Evolutionary conservation across 1,140 invertebrate genomes (phyloP).

Genomic region (Heterodera carotae): DNA sequence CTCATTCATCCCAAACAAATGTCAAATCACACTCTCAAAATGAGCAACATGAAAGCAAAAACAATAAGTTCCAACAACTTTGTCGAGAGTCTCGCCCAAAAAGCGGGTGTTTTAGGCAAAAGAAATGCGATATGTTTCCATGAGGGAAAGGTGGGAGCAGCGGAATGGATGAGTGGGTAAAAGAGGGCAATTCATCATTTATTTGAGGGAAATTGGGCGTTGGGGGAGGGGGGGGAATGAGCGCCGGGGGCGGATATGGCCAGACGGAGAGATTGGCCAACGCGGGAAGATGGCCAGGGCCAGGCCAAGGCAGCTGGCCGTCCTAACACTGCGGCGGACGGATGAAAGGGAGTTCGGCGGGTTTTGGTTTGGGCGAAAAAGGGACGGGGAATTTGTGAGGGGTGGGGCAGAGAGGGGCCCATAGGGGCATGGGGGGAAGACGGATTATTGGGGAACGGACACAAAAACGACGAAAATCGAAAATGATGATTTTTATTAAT

Average conservation of each 20-base stretch:
- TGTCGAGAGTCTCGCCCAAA: not conserved
- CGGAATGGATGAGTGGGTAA: not conserved
- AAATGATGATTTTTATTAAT: no score
- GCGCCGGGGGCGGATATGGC: not conserved
- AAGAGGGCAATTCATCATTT: constrained; percentile 1
- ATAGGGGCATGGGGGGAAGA: no score
- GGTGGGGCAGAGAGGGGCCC: no score
- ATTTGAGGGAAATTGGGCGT: not conserved
- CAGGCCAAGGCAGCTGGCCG: not conserved
- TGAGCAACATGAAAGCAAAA: not conserved
- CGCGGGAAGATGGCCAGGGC: no score
- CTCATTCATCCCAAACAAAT: no score
- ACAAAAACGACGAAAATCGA: not conserved
- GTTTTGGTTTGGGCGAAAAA: constrained; percentile 9
- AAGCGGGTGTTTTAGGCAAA: not conserved
- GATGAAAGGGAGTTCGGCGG: constrained; percentile 7
- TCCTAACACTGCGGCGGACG: not conserved
- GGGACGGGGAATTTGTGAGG: not conserved
- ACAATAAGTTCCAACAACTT: not conserved
- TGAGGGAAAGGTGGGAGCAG: not conserved
- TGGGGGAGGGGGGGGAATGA: not conserved
- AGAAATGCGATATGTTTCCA: not conserved
- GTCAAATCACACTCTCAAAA: no score
- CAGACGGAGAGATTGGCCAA: constrained; percentile 9
- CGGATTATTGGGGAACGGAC: not conserved